phyloP scores from a whole-genome alignment of 2,797 vertebrate genomes.

The Mionectes olivaceus region DNA sequence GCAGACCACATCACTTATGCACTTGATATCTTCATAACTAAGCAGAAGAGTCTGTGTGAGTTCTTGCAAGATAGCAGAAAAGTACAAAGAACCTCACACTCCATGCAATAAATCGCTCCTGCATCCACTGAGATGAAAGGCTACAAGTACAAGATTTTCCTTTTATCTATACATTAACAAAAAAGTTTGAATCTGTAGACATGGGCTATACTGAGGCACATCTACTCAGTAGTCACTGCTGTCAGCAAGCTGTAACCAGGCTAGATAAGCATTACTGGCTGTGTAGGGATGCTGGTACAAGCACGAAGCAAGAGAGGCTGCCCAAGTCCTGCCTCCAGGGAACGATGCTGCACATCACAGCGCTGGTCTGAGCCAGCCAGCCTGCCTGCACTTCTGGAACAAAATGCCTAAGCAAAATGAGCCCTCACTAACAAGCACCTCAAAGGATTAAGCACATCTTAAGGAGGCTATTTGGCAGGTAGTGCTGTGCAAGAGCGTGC shows the following conservation, averaged over 20 bases:
- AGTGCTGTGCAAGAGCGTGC: not conserved
- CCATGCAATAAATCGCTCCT: constrained; percentile 39
- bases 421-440: constrained; percentile 29
- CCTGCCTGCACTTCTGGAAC: not conserved
- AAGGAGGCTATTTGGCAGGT: constrained; percentile 2
- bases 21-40: constrained; percentile 36
- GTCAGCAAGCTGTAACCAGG: constrained; percentile 15
- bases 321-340: not conserved
- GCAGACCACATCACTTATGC: not conserved
- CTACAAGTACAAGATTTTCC: constrained; percentile 56
- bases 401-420: constrained; percentile 35
- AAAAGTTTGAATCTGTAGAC: constrained; percentile 41
- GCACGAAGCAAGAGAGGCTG: not conserved
- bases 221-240: constrained; percentile 9
- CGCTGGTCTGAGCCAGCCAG: not conserved
- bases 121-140: constrained; percentile 51
- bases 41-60: constrained; percentile 26
- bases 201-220: not conserved
- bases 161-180: constrained; percentile 66
- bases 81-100: constrained; percentile 47
- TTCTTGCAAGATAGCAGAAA: constrained; percentile 59
- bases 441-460: constrained; percentile 26
- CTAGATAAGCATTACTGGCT: not conserved
- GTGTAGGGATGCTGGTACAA: not conserved
- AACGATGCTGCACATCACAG: not conserved